Evolutionary conservation across 1,140 invertebrate species (phyloP), one percentile per base, ranked within the genome.

Genomic region (Drosophila obscura): DNA sequence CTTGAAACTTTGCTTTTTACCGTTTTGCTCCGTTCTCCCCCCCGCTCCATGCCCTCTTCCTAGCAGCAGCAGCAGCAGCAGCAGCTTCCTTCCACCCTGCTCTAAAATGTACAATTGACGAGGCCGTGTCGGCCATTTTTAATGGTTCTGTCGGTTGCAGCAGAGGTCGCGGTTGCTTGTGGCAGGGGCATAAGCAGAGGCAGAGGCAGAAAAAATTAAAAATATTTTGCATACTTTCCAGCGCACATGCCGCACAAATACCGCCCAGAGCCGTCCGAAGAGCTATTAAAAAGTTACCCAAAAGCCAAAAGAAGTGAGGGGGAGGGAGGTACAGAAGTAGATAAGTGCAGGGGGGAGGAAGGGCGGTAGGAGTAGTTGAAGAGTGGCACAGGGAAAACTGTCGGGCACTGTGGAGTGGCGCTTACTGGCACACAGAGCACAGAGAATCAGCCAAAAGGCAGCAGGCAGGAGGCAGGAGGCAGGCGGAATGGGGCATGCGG

Each of bases 41-140:
- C 5, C 8, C 8, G 7, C 13, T 4, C 6, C 22, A 1, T 1
- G 44, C 7, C 9, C 24, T n/a, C 35, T n/a, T 24, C 26, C 5
- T 6, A 28, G 41, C 44, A 26, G 13, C 15, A 35, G 22, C 45
- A 49, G 48, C 43, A 19, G 19, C 19, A 19, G 19, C 19, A 19
- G 19, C 19, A 19, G 22, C 46, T 59, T 49, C 43, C 57, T 28
- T 49, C 22, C 24, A 48, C 15, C 35, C 49, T 48, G 76, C 80
- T 81, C 81, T 81, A 77, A 77, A 85, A 73, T 77, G 73, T 77
- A 64, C 72, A 81, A 81, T 85, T 85, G 81, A 87, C 64, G 66
- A 57, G 65, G 50, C 51, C 26, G 35, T 39, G 67, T 69, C 80
- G 71, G 80, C 80, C 80, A 83, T 83, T 83, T 83, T 83, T 83